Evolutionary conservation across 1,140 invertebrate species (phyloP).

Genomic region (Aphis craccivora): DNA sequence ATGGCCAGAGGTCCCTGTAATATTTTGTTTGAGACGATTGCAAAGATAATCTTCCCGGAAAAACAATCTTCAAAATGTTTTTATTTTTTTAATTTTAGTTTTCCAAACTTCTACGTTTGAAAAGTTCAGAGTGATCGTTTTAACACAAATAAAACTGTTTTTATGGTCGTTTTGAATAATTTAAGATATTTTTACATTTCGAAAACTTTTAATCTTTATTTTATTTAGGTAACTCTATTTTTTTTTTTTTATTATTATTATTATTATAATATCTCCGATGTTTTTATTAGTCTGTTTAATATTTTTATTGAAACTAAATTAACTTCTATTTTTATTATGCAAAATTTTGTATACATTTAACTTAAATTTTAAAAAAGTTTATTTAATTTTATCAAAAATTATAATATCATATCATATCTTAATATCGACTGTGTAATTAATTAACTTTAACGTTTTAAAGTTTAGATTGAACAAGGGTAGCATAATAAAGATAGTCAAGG

Average conservation of each 20-base stretch:
- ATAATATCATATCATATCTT: background rate
- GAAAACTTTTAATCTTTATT: conserved; percentile 31
- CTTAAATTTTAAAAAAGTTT: background rate
- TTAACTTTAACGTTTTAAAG: background rate
- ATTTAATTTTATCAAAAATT: conserved; percentile 14
- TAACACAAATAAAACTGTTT: background rate
- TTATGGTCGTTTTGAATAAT: background rate
- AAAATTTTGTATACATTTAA: background rate
- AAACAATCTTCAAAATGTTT: conserved; percentile 4
- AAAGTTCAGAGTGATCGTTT: background rate
- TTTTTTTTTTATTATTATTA: too few species aligned
- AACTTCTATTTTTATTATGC: background rate
- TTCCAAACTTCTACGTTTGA: background rate
- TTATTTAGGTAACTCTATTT: background rate
- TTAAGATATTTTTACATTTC: conserved; percentile 19
- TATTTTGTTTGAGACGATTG: background rate
- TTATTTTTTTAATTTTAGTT: conserved; percentile 28
- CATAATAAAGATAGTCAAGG: background rate
- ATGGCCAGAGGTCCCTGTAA: background rate
- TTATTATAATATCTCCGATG: background rate
- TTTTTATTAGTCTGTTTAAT: background rate
- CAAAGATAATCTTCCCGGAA: background rate
- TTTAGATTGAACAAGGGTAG: background rate
- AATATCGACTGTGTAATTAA: background rate
- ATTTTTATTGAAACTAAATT: background rate